Percentiles rank a stretch among this genome's conserved stretches.
phyloP scores from a whole-genome alignment of 35 echinoderm and acorn worm species.

The Diadema setosum region DNA sequence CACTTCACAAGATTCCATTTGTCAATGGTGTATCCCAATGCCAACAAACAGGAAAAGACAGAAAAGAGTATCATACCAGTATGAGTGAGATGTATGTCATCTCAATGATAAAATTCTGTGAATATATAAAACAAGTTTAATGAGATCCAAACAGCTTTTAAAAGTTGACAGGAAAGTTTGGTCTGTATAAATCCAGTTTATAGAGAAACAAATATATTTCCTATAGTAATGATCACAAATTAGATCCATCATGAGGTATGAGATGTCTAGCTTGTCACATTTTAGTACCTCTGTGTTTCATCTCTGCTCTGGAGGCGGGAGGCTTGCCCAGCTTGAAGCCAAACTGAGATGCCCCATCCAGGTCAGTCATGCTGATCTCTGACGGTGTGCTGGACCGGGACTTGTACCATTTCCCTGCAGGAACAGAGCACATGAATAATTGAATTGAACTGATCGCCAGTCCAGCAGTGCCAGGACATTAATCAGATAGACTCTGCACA shows the following conservation, averaged over 20 bases:
- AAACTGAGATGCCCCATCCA: background rate
- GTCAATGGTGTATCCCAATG: no score
- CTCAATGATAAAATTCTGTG: no score
- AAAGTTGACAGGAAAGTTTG: no score
- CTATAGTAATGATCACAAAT: no score
- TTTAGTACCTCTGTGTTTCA: background rate
- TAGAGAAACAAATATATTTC: no score
- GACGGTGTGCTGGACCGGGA: background rate
- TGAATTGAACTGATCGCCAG: background rate
- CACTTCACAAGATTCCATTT: no score
- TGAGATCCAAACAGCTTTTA: no score
- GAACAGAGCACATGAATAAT: background rate
- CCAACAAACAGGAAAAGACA: no score
- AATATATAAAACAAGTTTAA: no score
- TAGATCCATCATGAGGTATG: background rate
- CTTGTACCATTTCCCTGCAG: conserved; percentile 1
- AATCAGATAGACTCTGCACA: background rate
- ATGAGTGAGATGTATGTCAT: no score
- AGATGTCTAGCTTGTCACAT: background rate
- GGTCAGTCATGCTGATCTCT: background rate
- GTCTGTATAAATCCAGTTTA: no score
- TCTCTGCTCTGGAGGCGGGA: background rate
- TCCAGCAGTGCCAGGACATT: background rate
- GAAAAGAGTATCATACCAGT: no score
- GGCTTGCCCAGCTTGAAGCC: background rate